Base-by-base conservation (phyloP, 2,113 vertebrate genomes). In the Cololabis saira region DNA sequence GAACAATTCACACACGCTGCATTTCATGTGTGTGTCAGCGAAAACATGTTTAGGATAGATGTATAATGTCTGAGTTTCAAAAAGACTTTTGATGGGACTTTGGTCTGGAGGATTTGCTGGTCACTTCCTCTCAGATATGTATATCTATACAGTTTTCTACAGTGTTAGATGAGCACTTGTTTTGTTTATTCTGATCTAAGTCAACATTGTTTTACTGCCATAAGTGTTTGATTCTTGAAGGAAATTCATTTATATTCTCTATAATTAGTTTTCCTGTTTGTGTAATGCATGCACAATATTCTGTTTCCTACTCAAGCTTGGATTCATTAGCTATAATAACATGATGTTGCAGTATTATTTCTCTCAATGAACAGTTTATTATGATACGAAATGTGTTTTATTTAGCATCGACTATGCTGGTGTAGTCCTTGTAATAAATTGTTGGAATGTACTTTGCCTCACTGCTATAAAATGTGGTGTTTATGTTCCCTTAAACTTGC, bases 321-420 rank as follows among this genome's bases (percentile, higher is more conserved):
- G 81, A 78, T 40, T 64, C 76, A 27, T 48, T 53, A 80, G 40
- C 66, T 30, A 45, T 59, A 37, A 10, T 41, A 8, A 41, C 27
- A 56, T 78, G 49, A 70, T 72, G 56, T 42, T 8, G 2, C 52
- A 75, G 52, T 71, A 48, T 76, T 83, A 45, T 41, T 74, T 44
- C 45, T 73, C 44, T 56, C 50, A n/a, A 44, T 70, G 12, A 43
- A 44, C 55, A 27, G 49, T 64, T 61, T 21, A 13, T 80, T 52
- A 76, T 66, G 11, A 61, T 5, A 56, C 68, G 42, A 69, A 72
- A 73, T 51, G 3, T 47, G 27, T 55, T 45, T 1, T 61, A 6
- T 80, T 71, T 61, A 71, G 45, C 73, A 54, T 69, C 3, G 93
- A 90, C 93, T 93, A 87, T 82, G 87, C 93, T 90, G 93, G 93